These are phyloP conservation scores for Parascotia fuliginaria DNA, from an alignment of 2,888 invertebrate genomes.

Conservation along the genomic window DNA sequence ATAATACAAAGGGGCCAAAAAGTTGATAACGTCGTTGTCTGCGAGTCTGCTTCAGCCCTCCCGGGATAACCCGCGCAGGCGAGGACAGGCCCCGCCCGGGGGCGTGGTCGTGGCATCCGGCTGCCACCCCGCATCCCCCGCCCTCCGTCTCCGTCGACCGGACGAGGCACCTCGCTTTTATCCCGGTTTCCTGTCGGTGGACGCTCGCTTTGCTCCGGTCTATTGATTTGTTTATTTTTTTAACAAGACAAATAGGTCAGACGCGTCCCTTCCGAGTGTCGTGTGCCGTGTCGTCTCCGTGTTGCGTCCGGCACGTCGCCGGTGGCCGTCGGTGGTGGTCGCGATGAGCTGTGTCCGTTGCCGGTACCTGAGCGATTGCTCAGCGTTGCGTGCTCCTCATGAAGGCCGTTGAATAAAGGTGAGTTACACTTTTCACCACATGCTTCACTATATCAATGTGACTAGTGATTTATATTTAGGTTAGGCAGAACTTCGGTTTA, in stretches of 20 bases:
- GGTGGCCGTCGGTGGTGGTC: slow-evolving; percentile 40
- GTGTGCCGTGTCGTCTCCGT: slow-evolving; percentile 44
- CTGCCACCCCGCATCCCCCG: slow-evolving; percentile 41
- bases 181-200: slow-evolving; percentile 83
- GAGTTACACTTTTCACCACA: slow-evolving; percentile 16
- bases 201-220: slow-evolving; percentile 79
- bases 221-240: slow-evolving; percentile 85
- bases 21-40: slow-evolving; percentile 12
- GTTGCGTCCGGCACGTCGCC: slow-evolving; percentile 44
- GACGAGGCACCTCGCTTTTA: slow-evolving; percentile 78
- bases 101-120: slow-evolving; percentile 52
- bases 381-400: slow-evolving; percentile 27
- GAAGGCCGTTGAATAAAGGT: slow-evolving; percentile 39
- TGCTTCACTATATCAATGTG: not conserved
- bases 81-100: slow-evolving; percentile 52
- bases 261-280: slow-evolving; percentile 64
- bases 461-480: no score
- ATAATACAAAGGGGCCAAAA: slow-evolving; percentile 25
- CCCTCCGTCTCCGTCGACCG: slow-evolving; percentile 54
- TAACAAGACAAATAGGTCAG: slow-evolving; percentile 72
- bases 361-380: slow-evolving; percentile 24
- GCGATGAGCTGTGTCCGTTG: slow-evolving; percentile 45
- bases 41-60: slow-evolving; percentile 21
- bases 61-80: slow-evolving; percentile 54
- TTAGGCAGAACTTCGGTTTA: no score